Percentiles rank a stretch among this genome's conserved stretches.
Evolutionary conservation across 2,797 vertebrate species (phyloP).

Genomic region (Selene dorsalis): DNA sequence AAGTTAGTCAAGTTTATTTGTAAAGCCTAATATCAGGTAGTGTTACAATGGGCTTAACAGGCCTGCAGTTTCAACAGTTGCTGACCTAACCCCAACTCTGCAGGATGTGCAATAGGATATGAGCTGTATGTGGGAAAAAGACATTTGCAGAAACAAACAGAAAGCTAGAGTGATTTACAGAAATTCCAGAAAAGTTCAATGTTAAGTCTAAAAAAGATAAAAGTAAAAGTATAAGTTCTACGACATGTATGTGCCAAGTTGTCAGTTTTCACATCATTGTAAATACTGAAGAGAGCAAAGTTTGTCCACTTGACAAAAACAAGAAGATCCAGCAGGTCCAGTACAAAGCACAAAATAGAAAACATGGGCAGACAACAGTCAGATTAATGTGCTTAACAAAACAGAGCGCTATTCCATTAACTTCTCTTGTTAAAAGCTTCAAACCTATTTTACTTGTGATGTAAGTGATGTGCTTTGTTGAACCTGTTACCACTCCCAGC

Average conservation of each 20-base stretch:
- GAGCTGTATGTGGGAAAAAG: background rate
- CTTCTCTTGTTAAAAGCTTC: background rate
- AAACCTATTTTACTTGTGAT: background rate
- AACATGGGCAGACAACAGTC: background rate
- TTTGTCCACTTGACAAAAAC: background rate
- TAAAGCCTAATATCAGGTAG: background rate
- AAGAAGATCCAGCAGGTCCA: background rate
- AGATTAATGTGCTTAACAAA: background rate
- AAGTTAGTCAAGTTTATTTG: constrained; percentile 34
- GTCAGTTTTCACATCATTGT: background rate
- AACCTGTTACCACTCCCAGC: constrained; percentile 1
- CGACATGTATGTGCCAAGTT: background rate
- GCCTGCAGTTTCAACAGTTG: background rate
- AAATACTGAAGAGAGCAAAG: background rate
- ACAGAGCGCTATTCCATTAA: background rate
- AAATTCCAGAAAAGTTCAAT: background rate
- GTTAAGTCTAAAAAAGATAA: background rate
- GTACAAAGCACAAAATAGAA: background rate
- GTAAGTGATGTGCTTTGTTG: background rate
- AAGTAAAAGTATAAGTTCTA: background rate
- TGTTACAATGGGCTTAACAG: background rate
- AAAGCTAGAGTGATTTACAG: background rate
- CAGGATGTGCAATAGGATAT: background rate
- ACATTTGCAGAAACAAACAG: background rate
- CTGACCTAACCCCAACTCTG: constrained; percentile 7